Percentiles rank a stretch among this genome's conserved stretches.
Conservation (phyloP, 2,797 vertebrate genomes). For the Merluccius polli region DNA sequence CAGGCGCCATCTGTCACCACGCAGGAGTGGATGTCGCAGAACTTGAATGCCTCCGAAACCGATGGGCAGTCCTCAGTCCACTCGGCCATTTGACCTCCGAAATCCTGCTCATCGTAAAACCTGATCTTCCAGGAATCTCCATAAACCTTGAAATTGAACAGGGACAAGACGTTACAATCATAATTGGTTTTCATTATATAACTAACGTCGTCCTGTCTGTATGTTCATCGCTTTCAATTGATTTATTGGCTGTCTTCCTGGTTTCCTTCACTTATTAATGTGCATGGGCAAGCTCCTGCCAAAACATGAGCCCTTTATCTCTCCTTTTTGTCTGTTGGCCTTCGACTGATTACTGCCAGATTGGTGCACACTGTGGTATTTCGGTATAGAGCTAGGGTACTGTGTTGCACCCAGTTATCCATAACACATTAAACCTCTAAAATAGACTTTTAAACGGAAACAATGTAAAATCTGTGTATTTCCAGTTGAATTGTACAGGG, state of each 20-base stretch:
- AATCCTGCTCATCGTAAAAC: constrained; percentile 58
- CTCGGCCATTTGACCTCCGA: constrained; percentile 53
- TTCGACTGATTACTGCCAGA: constrained; percentile 55
- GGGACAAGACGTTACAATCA: neutral
- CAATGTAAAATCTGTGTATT: neutral
- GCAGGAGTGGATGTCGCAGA: constrained; percentile 57
- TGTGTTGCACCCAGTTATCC: constrained; percentile 27
- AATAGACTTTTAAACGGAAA: neutral
- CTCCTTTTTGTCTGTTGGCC: constrained; percentile 53
- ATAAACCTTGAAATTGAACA: constrained; percentile 41
- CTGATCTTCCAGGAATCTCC: constrained; percentile 57
- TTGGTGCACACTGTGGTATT: constrained; percentile 54
- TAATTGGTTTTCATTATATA: neutral
- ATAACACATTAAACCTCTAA: constrained; percentile 17
- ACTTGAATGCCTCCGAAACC: constrained; percentile 47
- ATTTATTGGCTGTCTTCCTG: constrained; percentile 53
- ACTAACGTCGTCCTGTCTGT: neutral
- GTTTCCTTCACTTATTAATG: constrained; percentile 45
- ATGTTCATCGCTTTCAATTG: constrained; percentile 22
- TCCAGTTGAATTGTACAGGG: neutral
- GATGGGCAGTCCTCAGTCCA: constrained; percentile 51
- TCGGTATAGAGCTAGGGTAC: constrained; percentile 26
- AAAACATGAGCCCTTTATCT: constrained; percentile 63
- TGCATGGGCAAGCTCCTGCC: constrained; percentile 47
- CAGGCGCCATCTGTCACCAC: constrained; percentile 59